Percentiles rank a stretch among this genome's conserved stretches.
Conservation (phyloP, 35 echinoderm and acorn worm species). For the Eucidaris tribuloides region DNA sequence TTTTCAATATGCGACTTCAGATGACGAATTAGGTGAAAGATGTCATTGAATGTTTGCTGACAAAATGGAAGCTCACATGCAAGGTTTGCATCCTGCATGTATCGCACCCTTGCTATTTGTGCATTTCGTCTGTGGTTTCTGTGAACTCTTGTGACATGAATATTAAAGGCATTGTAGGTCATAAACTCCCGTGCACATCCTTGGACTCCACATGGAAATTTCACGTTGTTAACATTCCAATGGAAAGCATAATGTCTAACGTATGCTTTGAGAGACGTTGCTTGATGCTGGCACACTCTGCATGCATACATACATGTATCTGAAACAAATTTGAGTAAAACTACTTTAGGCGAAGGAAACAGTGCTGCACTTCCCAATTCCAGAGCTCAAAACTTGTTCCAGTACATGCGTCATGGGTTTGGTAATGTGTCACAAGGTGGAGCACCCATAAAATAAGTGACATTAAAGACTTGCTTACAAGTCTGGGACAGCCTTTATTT, state of each 20-base stretch:
- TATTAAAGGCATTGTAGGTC: conserved; percentile 8
- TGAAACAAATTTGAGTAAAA: no score
- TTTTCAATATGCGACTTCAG: background rate
- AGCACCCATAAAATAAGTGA: no score
- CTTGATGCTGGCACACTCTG: background rate
- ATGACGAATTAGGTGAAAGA: background rate
- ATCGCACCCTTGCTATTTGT: background rate
- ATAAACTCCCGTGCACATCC: background rate
- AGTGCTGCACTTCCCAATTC: no score
- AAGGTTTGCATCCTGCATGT: background rate
- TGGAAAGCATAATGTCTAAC: background rate
- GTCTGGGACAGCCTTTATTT: no score
- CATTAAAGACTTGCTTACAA: no score
- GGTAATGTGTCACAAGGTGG: no score
- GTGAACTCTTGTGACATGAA: background rate
- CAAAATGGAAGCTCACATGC: background rate
- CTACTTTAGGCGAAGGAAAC: no score
- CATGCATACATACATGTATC: no score
- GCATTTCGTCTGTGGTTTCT: background rate
- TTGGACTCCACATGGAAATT: background rate
- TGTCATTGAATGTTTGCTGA: background rate
- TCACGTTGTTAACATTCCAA: conserved; percentile 5
- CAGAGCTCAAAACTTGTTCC: no score
- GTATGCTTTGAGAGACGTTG: background rate
- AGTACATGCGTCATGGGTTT: no score